Percentiles rank a stretch among this genome's conserved stretches.
Evolutionary conservation across 1,140 invertebrate species (phyloP).

Genomic region (Bombus difficillimus): DNA sequence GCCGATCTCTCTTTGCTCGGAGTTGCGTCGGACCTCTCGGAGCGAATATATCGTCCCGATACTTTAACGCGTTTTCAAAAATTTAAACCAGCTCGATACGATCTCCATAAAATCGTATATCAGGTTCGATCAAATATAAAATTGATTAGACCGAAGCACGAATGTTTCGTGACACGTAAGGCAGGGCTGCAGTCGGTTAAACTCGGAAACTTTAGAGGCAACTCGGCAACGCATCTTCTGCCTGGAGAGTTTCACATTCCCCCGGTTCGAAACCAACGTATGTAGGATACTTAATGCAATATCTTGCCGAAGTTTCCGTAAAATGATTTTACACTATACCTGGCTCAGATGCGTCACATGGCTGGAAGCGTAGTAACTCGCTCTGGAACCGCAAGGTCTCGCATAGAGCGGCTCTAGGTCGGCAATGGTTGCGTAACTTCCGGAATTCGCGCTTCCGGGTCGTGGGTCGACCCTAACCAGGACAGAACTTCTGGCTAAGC

Average conservation of each 20-base stretch:
- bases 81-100: neutral
- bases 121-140: neutral
- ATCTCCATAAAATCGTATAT: neutral
- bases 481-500: conserved; percentile 83
- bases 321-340: conserved; percentile 75
- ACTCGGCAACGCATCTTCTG: neutral
- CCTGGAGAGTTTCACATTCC: neutral
- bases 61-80: neutral
- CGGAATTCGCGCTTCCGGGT: conserved; percentile 88
- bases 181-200: neutral
- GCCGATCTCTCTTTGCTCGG: no score
- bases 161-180: neutral
- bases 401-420: conserved; percentile 86
- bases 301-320: conserved; percentile 18
- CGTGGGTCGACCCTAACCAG: conserved; percentile 87
- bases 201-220: conserved; percentile 1
- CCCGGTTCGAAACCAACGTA: neutral
- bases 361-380: conserved; percentile 85
- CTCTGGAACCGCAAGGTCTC: conserved; percentile 83
- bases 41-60: neutral
- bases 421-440: conserved; percentile 91
- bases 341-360: conserved; percentile 84
- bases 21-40: no score
- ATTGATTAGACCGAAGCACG: conserved; percentile 1
- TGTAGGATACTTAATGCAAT: conserved; percentile 3